Evolutionary conservation across 2,888 invertebrate genomes (phyloP), one percentile per base, ranked within the genome.

Genomic region (Cataglyphis cursor): DNA sequence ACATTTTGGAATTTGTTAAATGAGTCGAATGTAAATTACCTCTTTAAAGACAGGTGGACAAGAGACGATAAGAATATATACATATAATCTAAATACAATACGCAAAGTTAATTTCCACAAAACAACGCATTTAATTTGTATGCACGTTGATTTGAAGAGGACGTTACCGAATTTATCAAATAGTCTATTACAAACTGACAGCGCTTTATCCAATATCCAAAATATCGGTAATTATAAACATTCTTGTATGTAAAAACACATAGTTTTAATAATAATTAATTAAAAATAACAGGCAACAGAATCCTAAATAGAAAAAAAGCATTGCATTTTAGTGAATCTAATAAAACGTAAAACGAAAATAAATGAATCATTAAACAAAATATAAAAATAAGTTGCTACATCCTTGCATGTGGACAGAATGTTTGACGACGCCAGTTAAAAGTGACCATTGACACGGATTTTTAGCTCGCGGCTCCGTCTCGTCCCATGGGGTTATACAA

Each of bases 371-470:
- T 44, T 44, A 44, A n/a, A 51, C 8, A 51, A 51, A 51, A 51
- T 51, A 51, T 51, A 51, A 51, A 51, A 51, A n/a, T n/a, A 51
- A 51, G 51, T n/a, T 8, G 10, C 57, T 24, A 5, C 2, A 41
- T 1, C 10, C 24, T n/a, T 65, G 41, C 10, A 24, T 12, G n/a
- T 51, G 15, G 51, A 51, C 41, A 28, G 28, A 3, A 44, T 57
- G 41, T 76, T 66, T 44, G 57, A 57, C 68, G 68, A 78, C 31
- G 44, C 59, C 59, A 21, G 72, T 72, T 78, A 72, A 72, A 70
- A 72, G 78, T 59, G 72, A 72, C 54, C 78, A 80, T 72, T 72
- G 72, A 72, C 76, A 76, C 59, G 78, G 70, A 78, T 70, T 78
- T 70, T 70, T 70, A 70, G 78, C 70, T 59, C 78, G 70, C 78